Evolutionary conservation across 64 coral and sea anemone species (phyloP).

Genomic region (Platygyra sinensis): DNA sequence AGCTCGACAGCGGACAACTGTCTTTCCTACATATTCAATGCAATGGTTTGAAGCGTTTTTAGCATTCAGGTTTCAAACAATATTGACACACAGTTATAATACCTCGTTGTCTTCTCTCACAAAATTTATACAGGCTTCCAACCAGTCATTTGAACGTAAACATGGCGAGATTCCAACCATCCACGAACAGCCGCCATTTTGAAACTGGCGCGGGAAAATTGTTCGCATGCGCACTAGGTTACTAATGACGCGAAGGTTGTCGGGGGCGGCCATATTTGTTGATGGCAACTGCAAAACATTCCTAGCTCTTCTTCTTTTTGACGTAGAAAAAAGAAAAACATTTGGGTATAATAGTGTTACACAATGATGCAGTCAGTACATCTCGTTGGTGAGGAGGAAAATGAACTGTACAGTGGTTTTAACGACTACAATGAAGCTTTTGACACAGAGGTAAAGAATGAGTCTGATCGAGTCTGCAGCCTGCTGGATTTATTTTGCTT

Average conservation of each 20-base stretch:
- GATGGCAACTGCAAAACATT: slow-evolving; percentile 86
- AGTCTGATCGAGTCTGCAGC: neutral
- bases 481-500: too few relatives aligned
- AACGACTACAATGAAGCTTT: slow-evolving; percentile 97
- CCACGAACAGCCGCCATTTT: slow-evolving; percentile 81
- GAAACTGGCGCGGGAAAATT: slow-evolving; percentile 10
- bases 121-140: slow-evolving; percentile 76
- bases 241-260: slow-evolving; percentile 42
- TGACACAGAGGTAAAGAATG: slow-evolving; percentile 83
- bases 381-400: slow-evolving; percentile 96
- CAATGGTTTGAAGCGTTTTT: neutral
- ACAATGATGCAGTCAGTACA: slow-evolving; percentile 93
- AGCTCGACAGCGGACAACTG: slow-evolving; percentile 24
- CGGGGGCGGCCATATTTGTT: slow-evolving; percentile 74
- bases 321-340: neutral
- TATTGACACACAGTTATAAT: neutral
- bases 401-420: slow-evolving; percentile 96
- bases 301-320: neutral
- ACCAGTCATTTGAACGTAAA: slow-evolving; percentile 72
- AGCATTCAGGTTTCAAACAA: neutral
- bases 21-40: slow-evolving; percentile 39
- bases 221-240: neutral
- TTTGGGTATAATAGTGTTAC: neutral
- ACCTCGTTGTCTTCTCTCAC: slow-evolving; percentile 73
- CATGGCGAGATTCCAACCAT: slow-evolving; percentile 56